Conservation (phyloP, 2,797 vertebrate genomes). For the Pseudochirops cupreus region DNA sequence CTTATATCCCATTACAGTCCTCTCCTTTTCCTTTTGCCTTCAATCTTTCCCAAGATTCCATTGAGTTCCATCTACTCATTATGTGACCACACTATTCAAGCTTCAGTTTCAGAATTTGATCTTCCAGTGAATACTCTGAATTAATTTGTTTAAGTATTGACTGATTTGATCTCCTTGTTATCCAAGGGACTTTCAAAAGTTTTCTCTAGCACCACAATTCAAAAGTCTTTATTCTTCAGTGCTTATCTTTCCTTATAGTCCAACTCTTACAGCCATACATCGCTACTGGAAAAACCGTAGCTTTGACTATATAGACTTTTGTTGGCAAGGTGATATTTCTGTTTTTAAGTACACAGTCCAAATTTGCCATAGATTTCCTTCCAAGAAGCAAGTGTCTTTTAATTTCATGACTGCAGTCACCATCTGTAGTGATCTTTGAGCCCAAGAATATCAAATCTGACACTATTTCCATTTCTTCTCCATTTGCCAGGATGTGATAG, state of each 20-base stretch:
- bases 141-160: neutral
- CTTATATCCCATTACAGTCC: too few species aligned
- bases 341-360: neutral
- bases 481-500: neutral
- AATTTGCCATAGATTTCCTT: neutral
- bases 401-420: neutral
- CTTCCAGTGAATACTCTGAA: neutral
- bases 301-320: neutral
- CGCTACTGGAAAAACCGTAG: neutral
- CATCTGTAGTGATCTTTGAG: neutral
- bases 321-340: neutral
- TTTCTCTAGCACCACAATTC: neutral
- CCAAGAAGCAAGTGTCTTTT: neutral
- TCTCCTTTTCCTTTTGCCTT: neutral
- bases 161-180: neutral
- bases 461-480: neutral
- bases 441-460: neutral
- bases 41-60: neutral
- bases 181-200: neutral
- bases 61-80: neutral
- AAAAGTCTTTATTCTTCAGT: neutral
- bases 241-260: neutral
- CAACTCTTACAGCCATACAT: neutral
- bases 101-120: neutral
- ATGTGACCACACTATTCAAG: neutral